phyloP scores from a whole-genome alignment of 35 echinoderm and acorn worm genomes.

The Holothuria glaberrima region DNA sequence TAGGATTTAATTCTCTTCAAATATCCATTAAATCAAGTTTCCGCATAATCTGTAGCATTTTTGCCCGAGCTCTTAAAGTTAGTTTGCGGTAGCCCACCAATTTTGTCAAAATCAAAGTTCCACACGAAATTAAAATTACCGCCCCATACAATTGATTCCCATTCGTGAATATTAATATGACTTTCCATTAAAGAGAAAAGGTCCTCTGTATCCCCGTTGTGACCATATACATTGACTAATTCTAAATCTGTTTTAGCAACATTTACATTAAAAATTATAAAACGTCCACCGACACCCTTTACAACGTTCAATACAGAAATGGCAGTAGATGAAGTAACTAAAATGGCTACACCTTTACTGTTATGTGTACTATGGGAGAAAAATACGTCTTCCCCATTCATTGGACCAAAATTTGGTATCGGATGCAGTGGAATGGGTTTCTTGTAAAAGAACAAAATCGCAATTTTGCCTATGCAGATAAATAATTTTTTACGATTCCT shows the following conservation, averaged over 20 bases:
- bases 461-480: slow-evolving; percentile 36
- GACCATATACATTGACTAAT: slow-evolving; percentile 13
- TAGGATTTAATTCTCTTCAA: too few species aligned
- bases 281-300: not conserved
- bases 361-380: slow-evolving; percentile 34
- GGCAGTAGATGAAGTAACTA: not conserved
- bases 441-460: slow-evolving; percentile 25
- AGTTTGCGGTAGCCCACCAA: not conserved
- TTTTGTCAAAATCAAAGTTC: slow-evolving; percentile 32
- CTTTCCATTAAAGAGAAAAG: too few species aligned
- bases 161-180: too few species aligned
- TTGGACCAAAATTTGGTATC: slow-evolving; percentile 11
- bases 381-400: slow-evolving; percentile 30
- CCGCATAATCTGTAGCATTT: too few species aligned
- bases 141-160: not conserved
- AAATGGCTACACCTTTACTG: slow-evolving; percentile 28
- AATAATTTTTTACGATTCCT: slow-evolving; percentile 36
- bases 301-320: not conserved
- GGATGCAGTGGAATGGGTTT: slow-evolving; percentile 1
- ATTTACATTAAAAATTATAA: not conserved
- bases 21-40: too few species aligned
- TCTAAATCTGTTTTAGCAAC: not conserved
- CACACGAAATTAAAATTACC: slow-evolving; percentile 34
- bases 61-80: not conserved
- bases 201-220: not conserved